These are phyloP conservation scores for Tangara arthus DNA, from an alignment of 2,797 vertebrate species.

Conservation along the genomic window DNA sequence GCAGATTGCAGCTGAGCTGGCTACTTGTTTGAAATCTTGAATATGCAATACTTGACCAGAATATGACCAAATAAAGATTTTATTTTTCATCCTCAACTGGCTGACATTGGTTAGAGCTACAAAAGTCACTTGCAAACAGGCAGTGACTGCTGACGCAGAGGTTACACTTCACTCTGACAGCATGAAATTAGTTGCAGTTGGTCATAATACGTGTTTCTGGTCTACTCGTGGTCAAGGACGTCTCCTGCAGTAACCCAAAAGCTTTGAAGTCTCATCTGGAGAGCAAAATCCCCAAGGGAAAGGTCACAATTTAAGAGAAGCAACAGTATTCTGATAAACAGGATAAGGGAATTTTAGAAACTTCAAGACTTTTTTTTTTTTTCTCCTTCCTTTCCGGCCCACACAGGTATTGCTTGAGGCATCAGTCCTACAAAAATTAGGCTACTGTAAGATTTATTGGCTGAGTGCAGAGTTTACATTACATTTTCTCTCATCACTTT, in stretches of 20 bases:
- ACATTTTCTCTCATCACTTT: constrained; percentile 68
- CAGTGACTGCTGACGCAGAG: neutral
- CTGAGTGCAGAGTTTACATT: constrained; percentile 64
- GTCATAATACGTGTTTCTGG: neutral
- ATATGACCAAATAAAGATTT: neutral
- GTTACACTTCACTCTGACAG: neutral
- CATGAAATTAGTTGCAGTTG: constrained; percentile 24
- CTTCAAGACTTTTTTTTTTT: neutral
- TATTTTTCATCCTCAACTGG: neutral
- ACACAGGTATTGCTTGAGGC: constrained; percentile 63
- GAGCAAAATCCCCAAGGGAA: constrained; percentile 39
- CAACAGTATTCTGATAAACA: constrained; percentile 41
- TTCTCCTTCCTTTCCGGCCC: constrained; percentile 63
- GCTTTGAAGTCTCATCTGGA: constrained; percentile 41
- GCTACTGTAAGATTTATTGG: constrained; percentile 70
- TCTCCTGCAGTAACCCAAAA: neutral
- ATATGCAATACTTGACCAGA: neutral
- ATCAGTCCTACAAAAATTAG: constrained; percentile 65
- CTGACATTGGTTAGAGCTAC: neutral
- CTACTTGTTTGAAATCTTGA: neutral
- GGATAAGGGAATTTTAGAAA: constrained; percentile 62
- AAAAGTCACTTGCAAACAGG: neutral
- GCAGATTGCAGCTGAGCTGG: neutral
- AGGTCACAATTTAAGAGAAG: constrained; percentile 44
- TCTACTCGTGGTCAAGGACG: neutral